A percentile compares a stretch with the other conserved stretches of the same genome.
Evolutionary conservation across 2,888 invertebrate species (phyloP).

Genomic region (Mechanitis mazaeus): DNA sequence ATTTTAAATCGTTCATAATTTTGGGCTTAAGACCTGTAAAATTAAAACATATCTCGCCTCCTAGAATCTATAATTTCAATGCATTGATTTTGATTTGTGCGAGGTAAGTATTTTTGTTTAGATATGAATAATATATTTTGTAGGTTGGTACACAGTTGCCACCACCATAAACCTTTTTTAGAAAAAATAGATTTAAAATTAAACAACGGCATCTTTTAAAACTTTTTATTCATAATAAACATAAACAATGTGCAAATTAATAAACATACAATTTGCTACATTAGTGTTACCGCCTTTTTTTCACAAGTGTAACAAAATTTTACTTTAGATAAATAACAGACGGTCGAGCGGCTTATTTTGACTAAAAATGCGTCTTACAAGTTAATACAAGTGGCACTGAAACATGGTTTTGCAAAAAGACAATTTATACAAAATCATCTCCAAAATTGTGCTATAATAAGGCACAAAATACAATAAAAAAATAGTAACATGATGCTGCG

Average conservation of each 20-base stretch:
- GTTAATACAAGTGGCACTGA: constrained; percentile 59
- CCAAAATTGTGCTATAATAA: constrained; percentile 57
- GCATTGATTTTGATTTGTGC: too few species aligned
- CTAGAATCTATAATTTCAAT: too few species aligned
- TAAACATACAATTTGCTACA: constrained; percentile 31
- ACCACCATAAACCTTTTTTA: neutral
- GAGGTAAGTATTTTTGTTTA: too few species aligned
- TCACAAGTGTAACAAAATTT: constrained; percentile 44
- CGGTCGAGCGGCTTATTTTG: constrained; percentile 49
- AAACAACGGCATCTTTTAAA: constrained; percentile 41
- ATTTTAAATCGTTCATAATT: too few species aligned
- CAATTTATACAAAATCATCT: constrained; percentile 38
- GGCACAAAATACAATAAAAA: constrained; percentile 44
- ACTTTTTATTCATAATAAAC: constrained; percentile 69
- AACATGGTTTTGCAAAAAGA: constrained; percentile 25
- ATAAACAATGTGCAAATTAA: constrained; percentile 71
- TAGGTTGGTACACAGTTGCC: too few species aligned
- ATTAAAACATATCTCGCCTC: too few species aligned
- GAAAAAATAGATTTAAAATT: constrained; percentile 7
- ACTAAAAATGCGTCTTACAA: constrained; percentile 63
- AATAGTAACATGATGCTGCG: constrained; percentile 9
- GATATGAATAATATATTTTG: too few species aligned
- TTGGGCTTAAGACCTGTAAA: too few species aligned
- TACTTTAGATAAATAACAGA: constrained; percentile 47
- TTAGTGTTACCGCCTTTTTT: constrained; percentile 36